Base-by-base conservation (phyloP, 2,888 invertebrate genomes). In the Rhagonycha fulva region DNA sequence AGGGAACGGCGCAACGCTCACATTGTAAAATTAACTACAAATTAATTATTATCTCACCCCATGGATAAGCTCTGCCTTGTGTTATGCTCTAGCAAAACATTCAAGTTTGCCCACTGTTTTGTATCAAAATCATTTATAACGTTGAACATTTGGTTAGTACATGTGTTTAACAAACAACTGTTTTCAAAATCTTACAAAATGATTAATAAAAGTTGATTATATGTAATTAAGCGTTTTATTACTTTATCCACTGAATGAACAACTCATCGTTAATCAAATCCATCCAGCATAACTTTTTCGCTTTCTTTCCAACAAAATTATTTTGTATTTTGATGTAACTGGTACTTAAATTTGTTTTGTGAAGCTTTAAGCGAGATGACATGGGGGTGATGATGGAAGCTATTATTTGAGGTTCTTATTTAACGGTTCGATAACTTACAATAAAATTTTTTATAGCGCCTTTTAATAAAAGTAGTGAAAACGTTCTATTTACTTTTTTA, bases 151-250 rank as follows among this genome's bases (percentile, higher is more conserved):
- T 60, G 23, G 63, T 66, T 60, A 67, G 66, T 72, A 67, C 66
- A 72, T 72, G 72, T 67, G 66, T 72, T 72, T 67, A 67, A 68
- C 28, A 72, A 72, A 72, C 28, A 30, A 68, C 67, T 72, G 72
- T 72, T 72, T 72, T 72, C 67, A 72, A 72, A 66, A 66, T 67
- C 60, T 67, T 72, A 67, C 67, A 72, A 72, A 68, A 67, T 67
- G 67, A 72, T 72, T 72, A 72, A 72, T 72, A 72, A 71, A 72
- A 72, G 67, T 72, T 72, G 67, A 60, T 72, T 72, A 72, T 63
- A 66, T 72, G 72, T 72, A 67, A 62, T 24, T 68, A 28, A 68
- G 28, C 26, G 68, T 28, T 14, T 68, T 68, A 26, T 68, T 28
- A 23, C 28, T 68, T n/a, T 68, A 24, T 24, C 28, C 26, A 14